These are phyloP conservation scores for Urocitellus parryii DNA, from an alignment of 2,113 vertebrate genomes.

Conservation along the genomic window DNA sequence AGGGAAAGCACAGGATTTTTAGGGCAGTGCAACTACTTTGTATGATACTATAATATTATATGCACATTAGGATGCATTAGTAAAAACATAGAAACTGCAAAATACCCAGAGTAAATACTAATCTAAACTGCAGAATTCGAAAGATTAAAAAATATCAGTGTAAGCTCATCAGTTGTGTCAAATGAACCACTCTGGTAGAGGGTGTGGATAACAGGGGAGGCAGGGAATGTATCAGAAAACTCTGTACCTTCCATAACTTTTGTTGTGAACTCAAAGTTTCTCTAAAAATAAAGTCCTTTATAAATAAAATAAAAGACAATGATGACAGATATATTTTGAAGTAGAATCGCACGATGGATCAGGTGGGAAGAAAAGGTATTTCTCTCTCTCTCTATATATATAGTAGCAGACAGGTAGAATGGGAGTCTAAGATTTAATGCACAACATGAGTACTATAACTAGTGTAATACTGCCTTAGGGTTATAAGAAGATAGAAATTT, in stretches of 20 bases:
- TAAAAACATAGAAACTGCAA: not conserved
- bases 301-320: not conserved
- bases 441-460: not conserved
- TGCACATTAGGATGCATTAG: not conserved
- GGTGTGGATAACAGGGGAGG: too few species aligned
- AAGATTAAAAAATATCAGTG: not conserved
- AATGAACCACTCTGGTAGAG: not conserved
- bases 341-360: not conserved
- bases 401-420: not conserved
- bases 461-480: not conserved
- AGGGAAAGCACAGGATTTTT: not conserved
- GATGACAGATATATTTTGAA: not conserved
- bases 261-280: not conserved
- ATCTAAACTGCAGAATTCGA: not conserved
- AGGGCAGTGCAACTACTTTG: not conserved
- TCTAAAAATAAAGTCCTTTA: not conserved
- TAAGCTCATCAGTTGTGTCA: not conserved
- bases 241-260: too few species aligned
- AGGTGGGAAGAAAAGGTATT: not conserved
- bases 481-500: not conserved
- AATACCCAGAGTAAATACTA: not conserved
- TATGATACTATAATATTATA: not conserved
- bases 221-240: not conserved
- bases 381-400: too few species aligned
- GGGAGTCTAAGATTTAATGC: too few species aligned